Evolutionary conservation across 2,113 vertebrate genomes (phyloP), one percentile per base, ranked within the genome.

Genomic region (Scalopus aquaticus): DNA sequence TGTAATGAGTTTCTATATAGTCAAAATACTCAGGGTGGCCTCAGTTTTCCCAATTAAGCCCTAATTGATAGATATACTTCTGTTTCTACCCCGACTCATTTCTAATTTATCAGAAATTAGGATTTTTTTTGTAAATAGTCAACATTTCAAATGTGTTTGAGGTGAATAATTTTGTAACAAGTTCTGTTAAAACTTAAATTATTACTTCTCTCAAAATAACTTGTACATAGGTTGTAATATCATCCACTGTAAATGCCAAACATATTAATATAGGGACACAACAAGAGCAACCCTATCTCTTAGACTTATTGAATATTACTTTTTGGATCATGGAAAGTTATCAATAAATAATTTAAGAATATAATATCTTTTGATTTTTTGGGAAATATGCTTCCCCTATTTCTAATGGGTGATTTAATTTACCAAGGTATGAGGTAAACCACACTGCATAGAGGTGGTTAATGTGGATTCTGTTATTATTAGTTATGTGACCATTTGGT

Each of bases 281-380:
- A 12, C 8, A 24, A 72, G 58, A 70, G 51, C 58, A 19, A 82
- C 77, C 10, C 4, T 28, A 7, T 64, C 32, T 76, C 51, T 92
- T 70, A 82, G 37, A 72, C 69, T 88, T 6, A 62, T 54, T 62
- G 12, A 20, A 17, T 79, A 24, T 64, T 83, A 65, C 22, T 81
- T 93, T 93, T 90, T 69, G 35, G 37, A 84, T 76, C 15, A 90
- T 74, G 30, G 42, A 3, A 37, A 79, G 13, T 58, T 64, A 46
- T 46, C 90, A 65, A 65, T n/a, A 95, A 67, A 76, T 88, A 93
- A 80, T 35, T 92, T 24, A 39, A 19, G 81, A 96, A 60, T 84
- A 51, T 82, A 90, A 13, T 58, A 51, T 76, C 19, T 80, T 84
- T 81, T 90, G 16, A 39, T 67, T 92, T 93, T 80, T 15, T 81